These are phyloP conservation scores for Drosophila albomicans DNA, from an alignment of 1,140 invertebrate species.

Conservation along the genomic window DNA sequence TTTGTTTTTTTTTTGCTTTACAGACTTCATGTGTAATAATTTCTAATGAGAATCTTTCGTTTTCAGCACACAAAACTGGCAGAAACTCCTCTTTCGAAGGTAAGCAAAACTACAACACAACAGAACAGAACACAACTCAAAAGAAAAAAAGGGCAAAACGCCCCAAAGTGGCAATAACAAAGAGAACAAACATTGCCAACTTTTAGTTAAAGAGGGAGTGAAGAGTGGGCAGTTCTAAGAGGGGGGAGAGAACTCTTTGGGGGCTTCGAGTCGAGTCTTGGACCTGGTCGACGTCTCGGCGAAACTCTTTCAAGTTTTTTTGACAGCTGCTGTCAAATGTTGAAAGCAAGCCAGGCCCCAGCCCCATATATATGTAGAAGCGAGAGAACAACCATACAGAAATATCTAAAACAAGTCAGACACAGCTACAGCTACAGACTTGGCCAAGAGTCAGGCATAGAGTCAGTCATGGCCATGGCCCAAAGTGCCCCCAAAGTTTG, in stretches of 20 bases:
- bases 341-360: slow-evolving; percentile 74
- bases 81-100: slow-evolving; percentile 11
- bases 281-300: slow-evolving; percentile 66
- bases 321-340: slow-evolving; percentile 83
- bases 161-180: slow-evolving; percentile 60
- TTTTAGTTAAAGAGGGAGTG: slow-evolving; percentile 9
- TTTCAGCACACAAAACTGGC: slow-evolving; percentile 28
- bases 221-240: too few relatives aligned
- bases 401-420: slow-evolving; percentile 77
- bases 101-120: slow-evolving; percentile 38
- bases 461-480: slow-evolving; percentile 46
- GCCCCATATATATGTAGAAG: slow-evolving; percentile 48
- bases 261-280: slow-evolving; percentile 45
- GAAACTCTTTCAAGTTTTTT: slow-evolving; percentile 81
- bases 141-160: slow-evolving; percentile 29
- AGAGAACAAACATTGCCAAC: slow-evolving; percentile 46
- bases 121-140: slow-evolving; percentile 26
- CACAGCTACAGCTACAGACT: slow-evolving; percentile 43
- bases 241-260: slow-evolving; percentile 10
- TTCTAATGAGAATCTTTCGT: slow-evolving; percentile 32
- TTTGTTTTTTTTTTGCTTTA: background rate
- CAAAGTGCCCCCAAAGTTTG: slow-evolving; percentile 50
- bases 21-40: slow-evolving; percentile 11
- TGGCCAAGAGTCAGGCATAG: background rate
- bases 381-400: slow-evolving; percentile 46